phyloP scores from a whole-genome alignment of 2,797 vertebrate species.

The Myotis daubentonii region DNA sequence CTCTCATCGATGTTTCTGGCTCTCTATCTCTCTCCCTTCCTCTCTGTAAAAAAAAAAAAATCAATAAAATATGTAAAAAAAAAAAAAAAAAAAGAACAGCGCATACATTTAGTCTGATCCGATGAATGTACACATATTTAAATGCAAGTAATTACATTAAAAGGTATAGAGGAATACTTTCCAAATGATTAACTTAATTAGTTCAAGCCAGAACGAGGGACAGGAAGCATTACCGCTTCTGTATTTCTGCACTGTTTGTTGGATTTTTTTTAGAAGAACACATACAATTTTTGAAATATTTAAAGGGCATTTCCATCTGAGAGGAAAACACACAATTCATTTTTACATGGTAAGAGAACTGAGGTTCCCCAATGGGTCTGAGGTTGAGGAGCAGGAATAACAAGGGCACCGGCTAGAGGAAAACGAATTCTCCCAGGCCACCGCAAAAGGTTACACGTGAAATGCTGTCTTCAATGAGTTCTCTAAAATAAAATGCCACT shows the following conservation, averaged over 20 bases:
- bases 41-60: too few species aligned
- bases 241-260: background rate
- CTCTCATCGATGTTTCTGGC: too few species aligned
- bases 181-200: slow-evolving; percentile 5
- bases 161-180: background rate
- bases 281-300: background rate
- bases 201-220: slow-evolving; percentile 25
- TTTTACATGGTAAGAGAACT: slow-evolving; percentile 36
- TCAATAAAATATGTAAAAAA: too few species aligned
- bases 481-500: background rate
- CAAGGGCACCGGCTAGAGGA: background rate
- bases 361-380: background rate
- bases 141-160: background rate
- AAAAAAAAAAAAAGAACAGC: background rate
- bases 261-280: background rate
- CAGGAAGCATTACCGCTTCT: background rate
- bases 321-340: background rate
- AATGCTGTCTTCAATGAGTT: background rate
- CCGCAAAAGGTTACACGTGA: background rate
- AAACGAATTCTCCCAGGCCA: background rate
- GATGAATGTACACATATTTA: background rate
- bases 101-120: background rate
- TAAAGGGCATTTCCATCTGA: slow-evolving; percentile 53
- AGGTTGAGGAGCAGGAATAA: background rate
- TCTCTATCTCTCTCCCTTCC: too few species aligned